Percentiles rank a stretch among this genome's conserved stretches.
These are phyloP conservation scores for Cepaea hortensis DNA, from an alignment of 2,888 invertebrate species.

Conservation along the genomic window DNA sequence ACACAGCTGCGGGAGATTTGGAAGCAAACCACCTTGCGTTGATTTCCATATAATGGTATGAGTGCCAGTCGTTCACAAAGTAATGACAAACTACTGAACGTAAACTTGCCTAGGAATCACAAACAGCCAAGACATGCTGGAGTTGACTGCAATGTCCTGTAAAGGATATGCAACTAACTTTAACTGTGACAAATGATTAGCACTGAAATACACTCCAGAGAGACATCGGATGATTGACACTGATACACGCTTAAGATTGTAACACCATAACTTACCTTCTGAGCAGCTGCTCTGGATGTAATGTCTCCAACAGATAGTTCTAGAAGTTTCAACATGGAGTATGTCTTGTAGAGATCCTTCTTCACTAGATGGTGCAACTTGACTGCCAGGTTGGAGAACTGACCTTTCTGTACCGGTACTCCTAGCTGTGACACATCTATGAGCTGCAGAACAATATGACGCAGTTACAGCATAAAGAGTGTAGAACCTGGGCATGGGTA, in stretches of 20 bases:
- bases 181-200: no score
- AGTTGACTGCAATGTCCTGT: no score
- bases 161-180: no score
- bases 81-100: no score
- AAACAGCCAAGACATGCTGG: no score
- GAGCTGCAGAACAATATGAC: conserved; percentile 3
- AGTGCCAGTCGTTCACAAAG: no score
- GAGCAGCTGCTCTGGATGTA: neutral
- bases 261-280: conserved; percentile 15
- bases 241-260: neutral
- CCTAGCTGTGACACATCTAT: conserved; percentile 26
- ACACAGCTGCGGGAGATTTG: no score
- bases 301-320: conserved; percentile 33
- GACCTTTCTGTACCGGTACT: neutral
- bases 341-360: conserved; percentile 22
- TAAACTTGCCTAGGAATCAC: no score
- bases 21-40: no score
- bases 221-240: neutral
- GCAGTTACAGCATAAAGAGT: neutral
- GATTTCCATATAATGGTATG: no score
- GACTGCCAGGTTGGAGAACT: conserved; percentile 2
- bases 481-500: no score
- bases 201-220: no score
- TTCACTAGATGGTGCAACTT: neutral
- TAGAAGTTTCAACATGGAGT: conserved; percentile 26